A percentile compares a stretch with the other conserved stretches of the same genome.
Evolutionary conservation across 2,113 vertebrate species (phyloP).

Genomic region (Coreoperca whiteheadi): DNA sequence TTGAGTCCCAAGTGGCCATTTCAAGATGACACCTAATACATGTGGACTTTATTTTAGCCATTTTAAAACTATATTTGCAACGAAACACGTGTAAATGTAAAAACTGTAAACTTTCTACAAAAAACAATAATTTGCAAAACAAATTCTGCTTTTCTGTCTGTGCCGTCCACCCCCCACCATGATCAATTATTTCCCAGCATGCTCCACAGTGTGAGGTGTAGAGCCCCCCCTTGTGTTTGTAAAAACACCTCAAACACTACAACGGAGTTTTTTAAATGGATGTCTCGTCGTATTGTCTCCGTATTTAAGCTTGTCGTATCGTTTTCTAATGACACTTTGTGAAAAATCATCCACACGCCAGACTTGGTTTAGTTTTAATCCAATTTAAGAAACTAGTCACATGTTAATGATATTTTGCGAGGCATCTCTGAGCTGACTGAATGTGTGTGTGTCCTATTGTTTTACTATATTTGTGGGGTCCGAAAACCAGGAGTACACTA

Average conservation of each 20-base stretch:
- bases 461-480: too few species aligned
- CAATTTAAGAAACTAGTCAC: constrained; percentile 2
- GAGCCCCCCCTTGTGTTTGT: constrained; percentile 18
- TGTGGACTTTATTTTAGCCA: too few species aligned
- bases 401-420: neutral
- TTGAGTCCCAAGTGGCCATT: too few species aligned
- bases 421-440: neutral
- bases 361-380: neutral
- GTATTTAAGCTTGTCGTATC: accelerated
- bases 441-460: too few species aligned
- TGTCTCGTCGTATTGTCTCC: too few species aligned
- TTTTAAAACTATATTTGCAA: neutral
- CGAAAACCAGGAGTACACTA: too few species aligned
- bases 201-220: neutral
- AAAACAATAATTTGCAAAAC: neutral
- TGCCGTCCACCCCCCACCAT: neutral
- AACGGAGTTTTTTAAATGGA: neutral
- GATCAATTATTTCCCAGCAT: constrained; percentile 19
- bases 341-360: neutral
- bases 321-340: neutral
- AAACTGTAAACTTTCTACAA: neutral
- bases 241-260: neutral
- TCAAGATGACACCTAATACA: too few species aligned
- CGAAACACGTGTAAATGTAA: neutral
- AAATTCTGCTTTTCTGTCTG: neutral